Conservation (phyloP, 2,888 invertebrate species). For the Limnephilus auricula region DNA sequence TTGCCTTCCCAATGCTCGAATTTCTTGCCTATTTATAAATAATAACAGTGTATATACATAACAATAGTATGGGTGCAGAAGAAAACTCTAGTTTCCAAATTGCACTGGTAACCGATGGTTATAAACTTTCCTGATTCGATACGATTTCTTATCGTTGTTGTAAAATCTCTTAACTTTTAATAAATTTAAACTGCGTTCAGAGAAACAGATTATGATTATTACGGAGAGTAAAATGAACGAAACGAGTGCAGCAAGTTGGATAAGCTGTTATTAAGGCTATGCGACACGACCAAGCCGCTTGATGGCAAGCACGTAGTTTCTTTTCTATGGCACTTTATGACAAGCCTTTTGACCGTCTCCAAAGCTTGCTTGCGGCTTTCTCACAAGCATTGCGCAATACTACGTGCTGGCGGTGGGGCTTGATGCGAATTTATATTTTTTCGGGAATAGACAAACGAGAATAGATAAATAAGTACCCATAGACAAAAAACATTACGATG, state of each 20-base stretch:
- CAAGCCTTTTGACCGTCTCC: too few relatives aligned
- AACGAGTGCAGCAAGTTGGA: background rate
- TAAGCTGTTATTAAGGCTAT: background rate
- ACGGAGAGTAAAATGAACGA: background rate
- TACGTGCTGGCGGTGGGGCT: too few relatives aligned
- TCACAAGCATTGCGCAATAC: too few relatives aligned
- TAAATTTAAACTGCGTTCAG: background rate
- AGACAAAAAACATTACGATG: too few relatives aligned
- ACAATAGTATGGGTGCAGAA: background rate
- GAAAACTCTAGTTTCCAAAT: background rate
- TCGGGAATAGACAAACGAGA: too few relatives aligned
- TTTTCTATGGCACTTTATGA: too few relatives aligned
- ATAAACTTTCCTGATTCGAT: background rate
- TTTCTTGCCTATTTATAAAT: background rate
- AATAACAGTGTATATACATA: background rate
- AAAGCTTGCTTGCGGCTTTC: too few relatives aligned
- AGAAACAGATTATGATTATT: too few relatives aligned
- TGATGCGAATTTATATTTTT: too few relatives aligned
- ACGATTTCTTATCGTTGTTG: background rate
- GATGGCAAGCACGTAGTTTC: too few relatives aligned
- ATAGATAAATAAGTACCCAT: too few relatives aligned
- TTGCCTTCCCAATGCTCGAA: background rate
- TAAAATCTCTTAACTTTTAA: background rate
- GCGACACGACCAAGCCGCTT: too few relatives aligned
- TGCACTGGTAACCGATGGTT: background rate